These are phyloP conservation scores for Leptodactylus fuscus DNA, from an alignment of 2,113 vertebrate species.

Conservation along the genomic window DNA sequence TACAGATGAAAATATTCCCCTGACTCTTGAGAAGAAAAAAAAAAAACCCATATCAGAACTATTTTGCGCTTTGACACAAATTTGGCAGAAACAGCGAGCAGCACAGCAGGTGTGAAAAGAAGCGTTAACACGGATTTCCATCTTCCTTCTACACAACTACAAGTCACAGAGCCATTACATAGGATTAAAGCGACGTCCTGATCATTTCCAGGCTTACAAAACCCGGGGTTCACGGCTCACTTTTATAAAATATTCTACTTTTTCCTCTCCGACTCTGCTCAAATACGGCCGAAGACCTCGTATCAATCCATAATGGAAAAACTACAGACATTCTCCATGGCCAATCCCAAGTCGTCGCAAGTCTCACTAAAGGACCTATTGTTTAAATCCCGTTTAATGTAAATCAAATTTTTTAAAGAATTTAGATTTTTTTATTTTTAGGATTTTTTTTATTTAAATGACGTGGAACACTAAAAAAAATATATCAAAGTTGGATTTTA, in stretches of 20 bases:
- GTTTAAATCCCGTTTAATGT: too few species aligned
- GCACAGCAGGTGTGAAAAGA: conserved; percentile 47
- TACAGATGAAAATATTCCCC: conserved; percentile 29
- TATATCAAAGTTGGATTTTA: too few species aligned
- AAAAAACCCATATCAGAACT: conserved; percentile 23
- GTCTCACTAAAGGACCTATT: too few species aligned
- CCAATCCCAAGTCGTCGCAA: background rate
- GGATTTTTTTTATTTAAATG: too few species aligned
- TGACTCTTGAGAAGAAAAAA: conserved; percentile 11
- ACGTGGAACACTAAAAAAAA: too few species aligned
- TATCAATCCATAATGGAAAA: background rate
- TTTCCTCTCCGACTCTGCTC: background rate
- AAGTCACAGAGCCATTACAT: conserved; percentile 33
- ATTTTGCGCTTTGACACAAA: conserved; percentile 52
- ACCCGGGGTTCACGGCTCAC: background rate
- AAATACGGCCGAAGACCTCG: background rate
- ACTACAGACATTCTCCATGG: background rate
- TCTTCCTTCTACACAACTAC: conserved; percentile 35
- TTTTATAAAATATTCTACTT: background rate
- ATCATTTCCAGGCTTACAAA: background rate
- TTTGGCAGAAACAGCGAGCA: conserved; percentile 45
- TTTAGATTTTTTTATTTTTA: too few species aligned
- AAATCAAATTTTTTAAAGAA: too few species aligned
- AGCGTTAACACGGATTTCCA: conserved; percentile 50
- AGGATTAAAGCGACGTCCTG: conserved; percentile 11